Conservation (phyloP, 2,797 vertebrate species). For the Paedocypris micromegethes region DNA sequence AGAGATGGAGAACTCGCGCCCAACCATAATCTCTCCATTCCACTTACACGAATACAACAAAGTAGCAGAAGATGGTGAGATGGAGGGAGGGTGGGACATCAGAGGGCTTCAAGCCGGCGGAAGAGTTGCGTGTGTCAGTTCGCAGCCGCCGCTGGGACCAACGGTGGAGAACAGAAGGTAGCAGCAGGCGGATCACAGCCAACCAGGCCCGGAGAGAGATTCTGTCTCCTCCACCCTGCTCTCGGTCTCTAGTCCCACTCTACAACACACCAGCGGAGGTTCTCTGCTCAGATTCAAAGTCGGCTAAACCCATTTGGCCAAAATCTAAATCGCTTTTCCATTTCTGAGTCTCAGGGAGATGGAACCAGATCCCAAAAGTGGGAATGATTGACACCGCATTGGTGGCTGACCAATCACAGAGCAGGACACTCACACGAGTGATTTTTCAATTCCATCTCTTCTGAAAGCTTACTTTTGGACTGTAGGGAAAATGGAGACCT, state of each 20-base stretch:
- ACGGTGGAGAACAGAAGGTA: constrained; percentile 68
- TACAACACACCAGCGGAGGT: neutral
- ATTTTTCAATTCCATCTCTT: too few species aligned
- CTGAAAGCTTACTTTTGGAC: too few species aligned
- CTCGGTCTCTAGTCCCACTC: constrained; percentile 15
- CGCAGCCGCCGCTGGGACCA: constrained; percentile 55
- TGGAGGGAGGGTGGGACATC: constrained; percentile 58
- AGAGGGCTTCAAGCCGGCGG: constrained; percentile 66
- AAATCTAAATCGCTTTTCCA: too few species aligned
- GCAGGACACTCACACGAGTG: too few species aligned
- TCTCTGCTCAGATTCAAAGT: too few species aligned
- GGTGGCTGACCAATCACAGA: too few species aligned
- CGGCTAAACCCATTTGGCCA: too few species aligned
- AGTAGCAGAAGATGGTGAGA: constrained; percentile 63
- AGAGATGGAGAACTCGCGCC: constrained; percentile 33
- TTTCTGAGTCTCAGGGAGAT: too few species aligned
- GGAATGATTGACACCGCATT: too few species aligned
- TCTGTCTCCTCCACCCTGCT: constrained; percentile 56
- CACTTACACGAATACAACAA: constrained; percentile 68
- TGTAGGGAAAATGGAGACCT: too few species aligned
- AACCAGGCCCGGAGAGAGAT: constrained; percentile 59
- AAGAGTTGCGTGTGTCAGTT: constrained; percentile 60
- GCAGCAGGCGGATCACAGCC: constrained; percentile 67
- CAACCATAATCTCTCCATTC: constrained; percentile 64
- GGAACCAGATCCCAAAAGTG: too few species aligned